Evolutionary conservation across 2,797 vertebrate genomes (phyloP).

Genomic region (Enteromius treurensis): DNA sequence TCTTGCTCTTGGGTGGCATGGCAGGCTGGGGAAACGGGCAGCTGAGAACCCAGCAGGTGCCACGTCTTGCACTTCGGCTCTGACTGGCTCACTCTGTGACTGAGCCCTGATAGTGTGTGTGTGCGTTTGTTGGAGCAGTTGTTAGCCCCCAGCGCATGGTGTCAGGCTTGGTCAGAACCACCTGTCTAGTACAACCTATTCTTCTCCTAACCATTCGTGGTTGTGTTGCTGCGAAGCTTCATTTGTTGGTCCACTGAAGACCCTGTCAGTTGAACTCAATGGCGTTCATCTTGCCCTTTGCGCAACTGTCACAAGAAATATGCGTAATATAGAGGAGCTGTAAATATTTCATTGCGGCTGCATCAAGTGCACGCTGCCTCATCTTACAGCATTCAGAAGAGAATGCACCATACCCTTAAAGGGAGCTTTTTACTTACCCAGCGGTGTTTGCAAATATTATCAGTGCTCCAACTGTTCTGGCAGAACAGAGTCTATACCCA

Average conservation of each 20-base stretch:
- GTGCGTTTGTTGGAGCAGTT: constrained; percentile 20
- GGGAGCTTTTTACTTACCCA: constrained; percentile 11
- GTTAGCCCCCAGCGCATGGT: constrained; percentile 52
- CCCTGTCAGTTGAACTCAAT: background rate
- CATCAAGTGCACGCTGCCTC: constrained; percentile 16
- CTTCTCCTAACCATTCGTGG: constrained; percentile 14
- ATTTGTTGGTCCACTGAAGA: constrained; percentile 3
- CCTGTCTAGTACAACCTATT: constrained; percentile 13
- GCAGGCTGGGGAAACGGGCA: constrained; percentile 62
- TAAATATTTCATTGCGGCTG: constrained; percentile 38
- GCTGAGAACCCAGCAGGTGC: constrained; percentile 73
- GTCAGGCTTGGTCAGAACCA: constrained; percentile 28
- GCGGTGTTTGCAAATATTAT: constrained; percentile 39
- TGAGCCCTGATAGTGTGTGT: background rate
- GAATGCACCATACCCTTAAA: background rate
- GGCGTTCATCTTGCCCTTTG: constrained; percentile 19
- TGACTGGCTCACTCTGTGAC: constrained; percentile 42
- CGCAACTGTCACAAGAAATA: constrained; percentile 41
- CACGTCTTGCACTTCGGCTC: constrained; percentile 62
- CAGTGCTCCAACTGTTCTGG: constrained; percentile 58
- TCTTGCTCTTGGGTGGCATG: constrained; percentile 48
- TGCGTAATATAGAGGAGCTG: constrained; percentile 30
- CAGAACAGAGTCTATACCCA: constrained; percentile 61
- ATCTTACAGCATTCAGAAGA: constrained; percentile 8
- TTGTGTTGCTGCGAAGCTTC: background rate